Evolutionary conservation across 2,797 vertebrate species (phyloP).

Genomic region (Gallirallus australis): DNA sequence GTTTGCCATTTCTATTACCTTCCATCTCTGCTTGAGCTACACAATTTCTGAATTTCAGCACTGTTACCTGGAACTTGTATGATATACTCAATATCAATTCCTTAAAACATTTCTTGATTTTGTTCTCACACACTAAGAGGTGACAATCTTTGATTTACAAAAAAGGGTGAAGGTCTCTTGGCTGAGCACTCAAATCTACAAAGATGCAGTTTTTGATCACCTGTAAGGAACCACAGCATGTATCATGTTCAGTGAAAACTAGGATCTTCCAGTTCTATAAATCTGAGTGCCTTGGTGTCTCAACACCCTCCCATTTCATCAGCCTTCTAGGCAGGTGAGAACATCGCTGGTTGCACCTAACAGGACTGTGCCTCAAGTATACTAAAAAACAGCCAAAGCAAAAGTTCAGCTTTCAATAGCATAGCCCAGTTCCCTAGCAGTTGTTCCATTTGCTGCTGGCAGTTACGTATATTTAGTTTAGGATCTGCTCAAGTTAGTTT

Average conservation of each 20-base stretch:
- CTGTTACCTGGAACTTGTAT: background rate
- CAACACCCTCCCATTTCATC: background rate
- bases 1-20: background rate
- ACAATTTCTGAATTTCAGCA: background rate
- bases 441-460: background rate
- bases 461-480: conserved; percentile 4
- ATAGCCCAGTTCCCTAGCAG: background rate
- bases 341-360: background rate
- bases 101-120: background rate
- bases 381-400: background rate
- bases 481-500: background rate
- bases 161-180: background rate
- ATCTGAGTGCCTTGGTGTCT: background rate
- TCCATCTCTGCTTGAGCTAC: background rate
- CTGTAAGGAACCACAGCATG: background rate
- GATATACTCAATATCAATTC: background rate
- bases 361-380: fast-evolving
- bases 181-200: background rate
- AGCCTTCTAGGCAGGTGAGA: background rate
- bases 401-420: background rate
- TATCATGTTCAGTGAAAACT: background rate
- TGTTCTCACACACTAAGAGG: background rate
- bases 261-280: background rate
- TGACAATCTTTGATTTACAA: background rate
- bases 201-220: background rate